Evolutionary conservation across 2,113 vertebrate genomes (phyloP).

Genomic region (Illadopsis cleaveri): DNA sequence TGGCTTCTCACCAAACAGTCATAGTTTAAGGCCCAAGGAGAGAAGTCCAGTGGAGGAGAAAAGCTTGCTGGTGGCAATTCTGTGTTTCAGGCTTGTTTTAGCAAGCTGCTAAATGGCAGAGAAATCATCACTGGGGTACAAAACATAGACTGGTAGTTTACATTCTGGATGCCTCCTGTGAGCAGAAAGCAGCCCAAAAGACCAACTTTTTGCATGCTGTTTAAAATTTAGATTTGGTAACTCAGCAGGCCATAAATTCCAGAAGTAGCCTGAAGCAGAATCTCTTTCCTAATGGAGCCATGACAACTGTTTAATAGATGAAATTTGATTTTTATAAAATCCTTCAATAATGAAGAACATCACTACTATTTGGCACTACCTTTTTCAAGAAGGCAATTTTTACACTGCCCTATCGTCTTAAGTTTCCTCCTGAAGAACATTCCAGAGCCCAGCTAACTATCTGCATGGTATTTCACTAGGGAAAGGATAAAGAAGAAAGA

Average conservation of each 20-base stretch:
- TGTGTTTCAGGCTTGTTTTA: not conserved
- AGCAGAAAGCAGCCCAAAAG: not conserved
- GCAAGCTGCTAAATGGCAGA: not conserved
- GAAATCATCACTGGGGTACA: not conserved
- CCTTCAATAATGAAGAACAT: not conserved
- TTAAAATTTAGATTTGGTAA: not conserved
- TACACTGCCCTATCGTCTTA: rapidly evolving
- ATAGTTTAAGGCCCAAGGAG: not conserved
- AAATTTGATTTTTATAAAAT: not conserved
- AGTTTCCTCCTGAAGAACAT: not conserved
- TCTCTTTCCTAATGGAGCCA: not conserved
- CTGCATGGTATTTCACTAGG: not conserved
- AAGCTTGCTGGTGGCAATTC: not conserved
- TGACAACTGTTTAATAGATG: not conserved
- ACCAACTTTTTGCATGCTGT: not conserved
- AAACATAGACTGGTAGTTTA: not conserved
- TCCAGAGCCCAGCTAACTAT: not conserved
- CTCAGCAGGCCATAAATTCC: not conserved
- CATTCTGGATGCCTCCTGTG: not conserved
- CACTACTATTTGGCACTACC: not conserved
- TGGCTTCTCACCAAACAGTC: not conserved
- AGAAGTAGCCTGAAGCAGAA: not conserved
- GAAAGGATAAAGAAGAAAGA: not conserved
- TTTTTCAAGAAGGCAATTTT: not conserved
- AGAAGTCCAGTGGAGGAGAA: not conserved